Conservation (phyloP, 2,888 invertebrate species). For the Amiota mariae region DNA sequence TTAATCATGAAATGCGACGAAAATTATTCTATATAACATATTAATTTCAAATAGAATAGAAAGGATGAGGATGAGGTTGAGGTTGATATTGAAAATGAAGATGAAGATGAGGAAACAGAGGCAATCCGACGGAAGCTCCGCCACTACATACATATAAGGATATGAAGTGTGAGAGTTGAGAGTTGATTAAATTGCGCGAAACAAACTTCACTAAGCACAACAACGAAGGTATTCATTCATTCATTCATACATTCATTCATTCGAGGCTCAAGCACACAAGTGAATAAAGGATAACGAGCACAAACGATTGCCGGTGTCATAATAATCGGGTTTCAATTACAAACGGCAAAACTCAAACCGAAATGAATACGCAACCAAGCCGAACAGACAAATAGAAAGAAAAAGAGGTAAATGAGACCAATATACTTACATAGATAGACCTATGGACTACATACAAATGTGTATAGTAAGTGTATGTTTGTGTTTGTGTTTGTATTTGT, state of each 20-base stretch:
- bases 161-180: slow-evolving; percentile 19
- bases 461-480: no score
- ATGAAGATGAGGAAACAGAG: no score
- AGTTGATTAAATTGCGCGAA: slow-evolving; percentile 26
- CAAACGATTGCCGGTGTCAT: slow-evolving; percentile 65
- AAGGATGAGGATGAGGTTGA: no score
- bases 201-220: not conserved
- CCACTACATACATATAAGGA: no score
- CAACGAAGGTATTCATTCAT: not conserved
- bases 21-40: not conserved
- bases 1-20: not conserved
- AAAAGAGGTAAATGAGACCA: not conserved
- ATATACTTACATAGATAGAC: not conserved
- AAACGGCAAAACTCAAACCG: slow-evolving; percentile 44
- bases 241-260: not conserved
- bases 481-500: no score
- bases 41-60: no score
- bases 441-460: not conserved
- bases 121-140: no score
- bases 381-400: not conserved
- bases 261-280: not conserved
- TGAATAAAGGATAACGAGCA: slow-evolving; percentile 14
- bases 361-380: slow-evolving; percentile 44
- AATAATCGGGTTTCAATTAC: slow-evolving; percentile 68
- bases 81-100: not conserved